phyloP scores from a whole-genome alignment of 2,888 invertebrate genomes.

The Catocala sponsa region DNA sequence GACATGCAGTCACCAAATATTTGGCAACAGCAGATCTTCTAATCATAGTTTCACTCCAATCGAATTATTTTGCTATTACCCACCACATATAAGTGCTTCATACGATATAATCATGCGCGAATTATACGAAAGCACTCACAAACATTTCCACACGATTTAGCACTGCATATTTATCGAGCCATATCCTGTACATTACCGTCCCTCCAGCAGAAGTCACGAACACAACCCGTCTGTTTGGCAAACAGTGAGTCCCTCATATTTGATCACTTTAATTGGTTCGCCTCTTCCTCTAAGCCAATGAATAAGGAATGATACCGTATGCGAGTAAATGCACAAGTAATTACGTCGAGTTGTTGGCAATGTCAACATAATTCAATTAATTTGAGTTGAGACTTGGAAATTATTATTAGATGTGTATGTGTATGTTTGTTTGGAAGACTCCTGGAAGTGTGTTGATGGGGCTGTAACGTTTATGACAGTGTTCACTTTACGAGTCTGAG shows the following conservation, averaged over 20 bases:
- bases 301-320: conserved; percentile 64
- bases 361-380: conserved; percentile 77
- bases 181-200: conserved; percentile 24
- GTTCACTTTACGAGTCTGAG: conserved; percentile 3
- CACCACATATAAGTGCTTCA: background rate
- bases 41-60: too few relatives aligned
- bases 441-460: conserved; percentile 3
- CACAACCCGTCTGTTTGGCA: conserved; percentile 40
- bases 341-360: conserved; percentile 70
- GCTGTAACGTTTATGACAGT: conserved; percentile 4
- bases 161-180: conserved; percentile 40
- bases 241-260: conserved; percentile 58
- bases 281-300: conserved; percentile 59
- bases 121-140: conserved; percentile 9
- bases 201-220: conserved; percentile 22
- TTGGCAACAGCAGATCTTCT: too few relatives aligned
- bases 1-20: too few relatives aligned
- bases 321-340: conserved; percentile 71
- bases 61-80: too few relatives aligned
- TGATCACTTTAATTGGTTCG: conserved; percentile 73
- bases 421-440: conserved; percentile 47
- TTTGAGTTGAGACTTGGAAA: conserved; percentile 53
- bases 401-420: conserved; percentile 34
- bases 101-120: conserved; percentile 1
- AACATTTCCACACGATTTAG: conserved; percentile 34